Conservation (phyloP, 2,113 vertebrate species). For the Stomatorhinus ivindoensis region DNA sequence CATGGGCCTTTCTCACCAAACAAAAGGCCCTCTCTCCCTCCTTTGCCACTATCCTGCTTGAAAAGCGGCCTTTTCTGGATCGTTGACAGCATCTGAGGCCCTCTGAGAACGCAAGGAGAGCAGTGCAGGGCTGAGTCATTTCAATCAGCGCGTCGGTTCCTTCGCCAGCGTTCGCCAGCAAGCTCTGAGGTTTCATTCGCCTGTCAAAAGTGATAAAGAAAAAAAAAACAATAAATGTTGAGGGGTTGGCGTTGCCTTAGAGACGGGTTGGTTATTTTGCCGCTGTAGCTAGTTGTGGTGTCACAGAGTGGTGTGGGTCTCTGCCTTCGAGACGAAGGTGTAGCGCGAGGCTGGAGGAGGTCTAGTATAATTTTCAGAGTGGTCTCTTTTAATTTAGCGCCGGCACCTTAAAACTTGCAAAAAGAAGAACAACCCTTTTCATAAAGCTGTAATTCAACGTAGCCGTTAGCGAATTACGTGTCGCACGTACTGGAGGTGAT, state of each 20-base stretch:
- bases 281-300: background rate
- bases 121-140: background rate
- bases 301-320: background rate
- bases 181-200: background rate
- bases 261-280: background rate
- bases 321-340: background rate
- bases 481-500: background rate
- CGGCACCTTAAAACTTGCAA: conserved; percentile 21
- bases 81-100: background rate
- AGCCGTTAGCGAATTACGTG: background rate
- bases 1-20: background rate
- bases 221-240: background rate
- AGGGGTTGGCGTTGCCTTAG: background rate
- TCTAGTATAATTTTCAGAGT: background rate
- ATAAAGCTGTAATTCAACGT: conserved; percentile 33
- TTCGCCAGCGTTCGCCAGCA: background rate
- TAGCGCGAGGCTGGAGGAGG: background rate
- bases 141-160: background rate
- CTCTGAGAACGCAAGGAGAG: background rate
- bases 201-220: conserved; percentile 7
- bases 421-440: conserved; percentile 37
- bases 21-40: conserved; percentile 14
- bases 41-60: background rate
- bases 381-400: conserved; percentile 6
- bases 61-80: background rate